phyloP scores from a whole-genome alignment of 2,113 vertebrate genomes.

The Melierax canorus region DNA sequence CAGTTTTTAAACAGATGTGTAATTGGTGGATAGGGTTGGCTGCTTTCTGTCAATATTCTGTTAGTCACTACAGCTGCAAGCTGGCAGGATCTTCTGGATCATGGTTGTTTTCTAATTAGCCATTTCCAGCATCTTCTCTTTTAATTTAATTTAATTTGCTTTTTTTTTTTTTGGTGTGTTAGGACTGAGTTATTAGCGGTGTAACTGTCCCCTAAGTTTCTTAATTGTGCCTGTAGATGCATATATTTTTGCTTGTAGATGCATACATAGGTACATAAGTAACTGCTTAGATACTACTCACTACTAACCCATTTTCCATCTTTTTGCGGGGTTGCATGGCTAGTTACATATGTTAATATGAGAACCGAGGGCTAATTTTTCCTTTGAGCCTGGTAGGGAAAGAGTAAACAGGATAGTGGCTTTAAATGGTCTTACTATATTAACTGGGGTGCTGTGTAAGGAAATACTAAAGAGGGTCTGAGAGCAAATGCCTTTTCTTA shows the following conservation, averaged over 20 bases:
- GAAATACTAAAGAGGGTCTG: not conserved
- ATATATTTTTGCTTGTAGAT: not conserved
- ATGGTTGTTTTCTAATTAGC: slow-evolving; percentile 18
- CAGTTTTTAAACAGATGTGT: not conserved
- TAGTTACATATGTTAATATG: not conserved
- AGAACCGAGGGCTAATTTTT: not conserved
- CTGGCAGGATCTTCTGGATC: slow-evolving; percentile 1
- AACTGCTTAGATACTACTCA: not conserved
- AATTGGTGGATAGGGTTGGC: not conserved
- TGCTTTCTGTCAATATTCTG: slow-evolving; percentile 46
- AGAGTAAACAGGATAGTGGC: not conserved
- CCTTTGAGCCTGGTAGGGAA: not conserved
- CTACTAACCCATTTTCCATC: not conserved
- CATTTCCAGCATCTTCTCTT: not conserved
- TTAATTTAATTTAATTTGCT: not conserved
- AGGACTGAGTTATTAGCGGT: not conserved
- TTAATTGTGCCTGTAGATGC: not conserved
- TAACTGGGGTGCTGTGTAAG: not conserved
- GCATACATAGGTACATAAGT: not conserved
- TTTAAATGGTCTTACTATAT: not conserved
- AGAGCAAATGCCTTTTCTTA: not conserved
- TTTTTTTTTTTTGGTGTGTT: not conserved
- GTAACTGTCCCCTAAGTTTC: not conserved
- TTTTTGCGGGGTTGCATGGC: not conserved
- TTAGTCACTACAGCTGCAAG: not conserved